Percentiles rank a stretch among this genome's conserved stretches.
Evolutionary conservation across 2,113 vertebrate genomes (phyloP).

Genomic region (Butastur rufipennis): DNA sequence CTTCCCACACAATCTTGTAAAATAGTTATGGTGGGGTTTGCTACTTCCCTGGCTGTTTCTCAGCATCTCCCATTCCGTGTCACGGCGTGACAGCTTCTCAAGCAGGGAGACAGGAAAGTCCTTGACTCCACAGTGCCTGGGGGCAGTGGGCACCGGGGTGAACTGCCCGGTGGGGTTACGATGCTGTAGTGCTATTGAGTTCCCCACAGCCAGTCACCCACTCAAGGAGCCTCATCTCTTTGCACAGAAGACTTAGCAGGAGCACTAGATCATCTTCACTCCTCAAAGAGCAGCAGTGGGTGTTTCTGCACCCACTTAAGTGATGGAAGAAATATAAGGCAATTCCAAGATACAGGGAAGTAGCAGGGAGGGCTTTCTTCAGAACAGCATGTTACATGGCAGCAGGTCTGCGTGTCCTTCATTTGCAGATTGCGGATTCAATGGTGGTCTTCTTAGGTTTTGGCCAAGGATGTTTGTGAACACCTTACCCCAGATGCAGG

Average conservation of each 20-base stretch:
- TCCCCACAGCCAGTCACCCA: not conserved
- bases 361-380: not conserved
- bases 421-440: not conserved
- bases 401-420: not conserved
- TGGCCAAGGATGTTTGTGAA: not conserved
- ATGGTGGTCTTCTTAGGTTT: not conserved
- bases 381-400: not conserved
- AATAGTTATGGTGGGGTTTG: not conserved
- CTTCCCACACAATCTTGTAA: not conserved
- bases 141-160: fast-evolving
- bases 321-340: not conserved
- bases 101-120: not conserved
- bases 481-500: not conserved
- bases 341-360: not conserved
- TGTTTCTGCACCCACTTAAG: not conserved
- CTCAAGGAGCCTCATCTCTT: not conserved
- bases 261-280: not conserved
- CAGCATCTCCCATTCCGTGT: not conserved
- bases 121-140: not conserved
- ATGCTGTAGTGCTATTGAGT: not conserved
- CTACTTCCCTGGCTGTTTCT: not conserved
- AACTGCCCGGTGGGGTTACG: not conserved
- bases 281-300: not conserved
- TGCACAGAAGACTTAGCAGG: not conserved
- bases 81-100: fast-evolving